A percentile compares a stretch with the other conserved stretches of the same genome.
Conservation (phyloP, 2,888 invertebrate genomes). For the Drosophila leonis region DNA sequence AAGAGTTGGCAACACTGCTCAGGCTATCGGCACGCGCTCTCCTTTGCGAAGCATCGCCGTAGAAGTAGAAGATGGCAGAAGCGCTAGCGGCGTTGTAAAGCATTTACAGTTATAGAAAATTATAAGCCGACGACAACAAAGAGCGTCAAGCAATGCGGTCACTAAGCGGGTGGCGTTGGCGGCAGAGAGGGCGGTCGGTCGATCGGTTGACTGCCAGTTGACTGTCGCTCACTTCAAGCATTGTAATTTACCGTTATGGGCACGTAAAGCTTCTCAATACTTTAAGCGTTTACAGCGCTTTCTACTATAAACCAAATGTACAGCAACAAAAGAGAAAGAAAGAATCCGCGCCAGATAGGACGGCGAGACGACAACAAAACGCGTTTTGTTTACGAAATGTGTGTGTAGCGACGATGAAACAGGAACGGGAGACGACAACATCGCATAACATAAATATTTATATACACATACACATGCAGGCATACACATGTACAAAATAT, state of each 20-base stretch:
- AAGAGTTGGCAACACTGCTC: no score
- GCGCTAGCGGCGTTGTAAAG: slow-evolving; percentile 47
- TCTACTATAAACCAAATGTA: slow-evolving; percentile 38
- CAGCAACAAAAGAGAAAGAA: slow-evolving; percentile 14
- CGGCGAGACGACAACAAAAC: slow-evolving; percentile 64
- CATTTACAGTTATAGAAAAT: slow-evolving; percentile 71
- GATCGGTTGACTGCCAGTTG: not conserved
- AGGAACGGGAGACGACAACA: slow-evolving; percentile 57
- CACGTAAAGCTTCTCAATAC: slow-evolving; percentile 56
- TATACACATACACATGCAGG: slow-evolving; percentile 17
- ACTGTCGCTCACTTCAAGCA: slow-evolving; percentile 31
- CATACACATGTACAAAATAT: slow-evolving; percentile 4
- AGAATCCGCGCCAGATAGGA: slow-evolving; percentile 38
- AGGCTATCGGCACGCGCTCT: slow-evolving; percentile 18
- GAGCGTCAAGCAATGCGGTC: slow-evolving; percentile 39
- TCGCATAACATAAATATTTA: slow-evolving; percentile 66
- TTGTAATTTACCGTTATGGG: slow-evolving; percentile 65
- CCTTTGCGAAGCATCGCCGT: not conserved
- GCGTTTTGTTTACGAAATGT: slow-evolving; percentile 79
- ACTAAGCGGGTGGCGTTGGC: slow-evolving; percentile 32
- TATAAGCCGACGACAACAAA: slow-evolving; percentile 62
- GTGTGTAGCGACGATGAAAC: slow-evolving; percentile 65
- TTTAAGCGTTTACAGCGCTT: slow-evolving; percentile 58
- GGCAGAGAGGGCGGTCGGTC: slow-evolving; percentile 6
- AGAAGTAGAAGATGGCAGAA: slow-evolving; percentile 14